A percentile compares a stretch with the other conserved stretches of the same genome.
Evolutionary conservation across 2,113 vertebrate species (phyloP).

Genomic region (Macquaria ambigua): DNA sequence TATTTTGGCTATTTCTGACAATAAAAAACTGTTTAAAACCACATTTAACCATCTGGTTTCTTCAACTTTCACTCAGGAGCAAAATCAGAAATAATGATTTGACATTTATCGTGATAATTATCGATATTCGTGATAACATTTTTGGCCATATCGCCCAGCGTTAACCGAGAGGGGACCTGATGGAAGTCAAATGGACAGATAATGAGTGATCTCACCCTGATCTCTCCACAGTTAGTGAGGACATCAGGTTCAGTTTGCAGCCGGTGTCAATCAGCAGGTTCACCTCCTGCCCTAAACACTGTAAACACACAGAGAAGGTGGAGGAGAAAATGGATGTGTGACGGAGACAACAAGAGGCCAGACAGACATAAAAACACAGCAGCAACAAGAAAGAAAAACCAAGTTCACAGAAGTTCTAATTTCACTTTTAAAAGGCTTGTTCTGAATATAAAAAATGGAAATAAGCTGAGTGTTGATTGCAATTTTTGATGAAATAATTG

Average conservation of each 20-base stretch:
- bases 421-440: neutral
- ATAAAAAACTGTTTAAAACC: no score
- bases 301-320: slow-evolving; percentile 15
- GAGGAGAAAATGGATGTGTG: neutral
- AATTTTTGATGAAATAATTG: neutral
- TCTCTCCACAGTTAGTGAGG: slow-evolving; percentile 87
- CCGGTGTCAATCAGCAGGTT: slow-evolving; percentile 89
- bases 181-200: neutral
- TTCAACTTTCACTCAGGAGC: no score
- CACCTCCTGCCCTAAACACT: slow-evolving; percentile 90
- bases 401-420: neutral
- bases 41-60: no score
- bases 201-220: slow-evolving; percentile 81
- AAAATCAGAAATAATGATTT: no score
- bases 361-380: neutral
- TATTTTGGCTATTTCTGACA: no score
- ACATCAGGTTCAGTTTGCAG: slow-evolving; percentile 89
- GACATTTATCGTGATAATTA: no score
- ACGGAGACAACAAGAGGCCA: neutral
- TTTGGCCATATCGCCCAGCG: no score
- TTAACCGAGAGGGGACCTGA: no score
- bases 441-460: neutral
- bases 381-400: neutral
- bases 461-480: neutral
- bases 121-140: no score